A percentile compares a stretch with the other conserved stretches of the same genome.
Evolutionary conservation across 2,797 vertebrate genomes (phyloP).

Genomic region (Microcaecilia unicolor): DNA sequence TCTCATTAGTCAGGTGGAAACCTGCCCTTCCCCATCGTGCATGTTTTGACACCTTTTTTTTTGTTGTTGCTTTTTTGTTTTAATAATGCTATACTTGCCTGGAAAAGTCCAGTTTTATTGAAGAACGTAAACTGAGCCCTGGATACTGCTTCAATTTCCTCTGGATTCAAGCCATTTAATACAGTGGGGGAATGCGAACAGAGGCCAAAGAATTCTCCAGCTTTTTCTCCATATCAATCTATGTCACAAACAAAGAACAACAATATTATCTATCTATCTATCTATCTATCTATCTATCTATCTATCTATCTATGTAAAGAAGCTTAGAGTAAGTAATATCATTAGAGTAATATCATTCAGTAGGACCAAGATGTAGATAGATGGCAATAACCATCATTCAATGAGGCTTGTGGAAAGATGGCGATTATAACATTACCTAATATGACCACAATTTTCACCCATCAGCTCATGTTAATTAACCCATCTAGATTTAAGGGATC

Average conservation of each 20-base stretch:
- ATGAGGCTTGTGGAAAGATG: not conserved
- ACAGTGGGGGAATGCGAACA: slow-evolving; percentile 75
- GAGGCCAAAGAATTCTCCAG: slow-evolving; percentile 61
- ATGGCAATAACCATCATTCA: not conserved
- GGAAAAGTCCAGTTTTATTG: slow-evolving; percentile 82
- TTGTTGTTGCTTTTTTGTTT: too few species aligned
- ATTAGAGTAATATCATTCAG: not conserved
- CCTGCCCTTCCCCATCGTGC: too few species aligned
- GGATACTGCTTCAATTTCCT: slow-evolving; percentile 56
- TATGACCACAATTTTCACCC: not conserved
- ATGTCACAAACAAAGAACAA: slow-evolving; percentile 18
- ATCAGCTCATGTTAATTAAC: too few species aligned
- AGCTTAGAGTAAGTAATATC: too few species aligned
- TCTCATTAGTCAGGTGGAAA: too few species aligned
- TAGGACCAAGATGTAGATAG: not conserved
- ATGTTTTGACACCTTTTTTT: too few species aligned
- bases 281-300: not conserved
- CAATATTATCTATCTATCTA: not conserved
- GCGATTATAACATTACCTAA: too few species aligned
- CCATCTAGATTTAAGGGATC: too few species aligned
- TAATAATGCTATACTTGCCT: slow-evolving; percentile 59
- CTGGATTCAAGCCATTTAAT: slow-evolving; percentile 59
- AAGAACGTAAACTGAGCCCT: slow-evolving; percentile 94
- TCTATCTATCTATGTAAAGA: too few species aligned
- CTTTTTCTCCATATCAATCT: slow-evolving; percentile 75